phyloP scores from a whole-genome alignment of 2,113 vertebrate genomes.

The Sigmodon hispidus region DNA sequence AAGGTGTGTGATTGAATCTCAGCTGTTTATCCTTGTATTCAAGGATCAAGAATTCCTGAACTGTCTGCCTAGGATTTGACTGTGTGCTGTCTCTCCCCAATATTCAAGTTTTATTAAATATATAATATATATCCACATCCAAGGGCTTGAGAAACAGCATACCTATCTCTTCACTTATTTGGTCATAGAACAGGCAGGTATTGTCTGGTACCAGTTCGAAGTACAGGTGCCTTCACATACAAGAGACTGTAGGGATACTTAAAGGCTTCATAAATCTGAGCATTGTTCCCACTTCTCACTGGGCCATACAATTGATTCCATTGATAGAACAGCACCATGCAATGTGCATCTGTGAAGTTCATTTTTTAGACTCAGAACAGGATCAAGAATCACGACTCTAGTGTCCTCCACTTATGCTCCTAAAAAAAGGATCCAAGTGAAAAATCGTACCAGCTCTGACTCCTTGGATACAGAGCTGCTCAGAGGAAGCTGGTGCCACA shows the following conservation, averaged over 20 bases:
- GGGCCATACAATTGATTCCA: not conserved
- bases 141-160: not conserved
- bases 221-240: not conserved
- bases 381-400: not conserved
- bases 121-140: no score
- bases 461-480: accelerated
- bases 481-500: not conserved
- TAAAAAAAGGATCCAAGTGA: not conserved
- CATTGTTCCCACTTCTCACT: not conserved
- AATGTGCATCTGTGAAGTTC: not conserved
- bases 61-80: no score
- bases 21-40: no score
- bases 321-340: not conserved
- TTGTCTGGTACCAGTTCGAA: not conserved
- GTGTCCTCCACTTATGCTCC: not conserved
- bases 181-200: not conserved
- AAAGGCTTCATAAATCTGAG: not conserved
- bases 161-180: not conserved
- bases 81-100: no score
- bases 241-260: not conserved
- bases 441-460: not conserved
- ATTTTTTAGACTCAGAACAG: not conserved
- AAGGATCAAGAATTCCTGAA: no score
- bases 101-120: no score
- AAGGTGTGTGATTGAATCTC: no score